These are phyloP conservation scores for Poecilia velifera DNA, from an alignment of 2,797 vertebrate genomes.

Conservation along the genomic window DNA sequence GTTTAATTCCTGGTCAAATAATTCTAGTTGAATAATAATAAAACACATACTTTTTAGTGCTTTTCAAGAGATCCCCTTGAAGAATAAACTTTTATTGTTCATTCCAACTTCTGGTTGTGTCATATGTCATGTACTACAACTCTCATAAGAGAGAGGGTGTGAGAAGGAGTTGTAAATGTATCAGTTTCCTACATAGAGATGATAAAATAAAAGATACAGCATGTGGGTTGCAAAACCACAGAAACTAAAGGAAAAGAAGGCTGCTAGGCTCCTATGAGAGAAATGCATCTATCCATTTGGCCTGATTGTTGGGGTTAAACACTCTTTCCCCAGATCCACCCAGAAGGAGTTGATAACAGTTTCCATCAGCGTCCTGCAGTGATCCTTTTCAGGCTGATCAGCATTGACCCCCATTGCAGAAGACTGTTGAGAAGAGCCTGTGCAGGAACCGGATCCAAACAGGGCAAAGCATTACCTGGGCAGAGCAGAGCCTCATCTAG, in stretches of 20 bases:
- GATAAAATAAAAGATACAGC: background rate
- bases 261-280: background rate
- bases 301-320: background rate
- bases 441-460: background rate
- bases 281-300: background rate
- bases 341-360: background rate
- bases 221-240: background rate
- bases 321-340: background rate
- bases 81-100: background rate
- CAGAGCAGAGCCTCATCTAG: background rate
- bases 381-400: constrained; percentile 5
- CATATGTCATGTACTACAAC: background rate
- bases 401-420: background rate
- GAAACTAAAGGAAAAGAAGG: background rate
- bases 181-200: background rate
- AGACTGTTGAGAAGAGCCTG: background rate
- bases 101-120: background rate
- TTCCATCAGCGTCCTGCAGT: background rate
- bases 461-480: background rate
- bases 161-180: background rate
- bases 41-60: background rate
- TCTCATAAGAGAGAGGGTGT: background rate
- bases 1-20: background rate
- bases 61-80: background rate
- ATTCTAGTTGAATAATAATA: background rate